Evolutionary conservation across 1,140 invertebrate species (phyloP).

Genomic region (Drosophila jambulina): DNA sequence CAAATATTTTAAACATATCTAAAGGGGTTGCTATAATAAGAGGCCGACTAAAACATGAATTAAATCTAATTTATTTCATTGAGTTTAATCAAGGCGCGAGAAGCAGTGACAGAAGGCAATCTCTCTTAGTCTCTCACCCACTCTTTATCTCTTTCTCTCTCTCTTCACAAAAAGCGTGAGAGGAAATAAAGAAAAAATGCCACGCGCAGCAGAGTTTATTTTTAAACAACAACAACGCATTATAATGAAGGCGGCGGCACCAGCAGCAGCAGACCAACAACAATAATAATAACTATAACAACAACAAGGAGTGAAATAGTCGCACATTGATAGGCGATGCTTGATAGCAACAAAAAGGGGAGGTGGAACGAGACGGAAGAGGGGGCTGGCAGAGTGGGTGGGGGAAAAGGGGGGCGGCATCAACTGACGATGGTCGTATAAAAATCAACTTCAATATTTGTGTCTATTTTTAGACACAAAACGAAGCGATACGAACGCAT

Average conservation of each 20-base stretch:
- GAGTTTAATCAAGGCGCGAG: constrained; percentile 64
- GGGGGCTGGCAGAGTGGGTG: not conserved
- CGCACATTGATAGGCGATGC: constrained; percentile 78
- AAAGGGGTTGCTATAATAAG: not conserved
- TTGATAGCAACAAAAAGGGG: constrained; percentile 68
- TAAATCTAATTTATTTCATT: constrained; percentile 74
- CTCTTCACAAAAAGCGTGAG: constrained; percentile 5
- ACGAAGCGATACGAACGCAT: constrained; percentile 69
- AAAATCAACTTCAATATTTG: constrained; percentile 84
- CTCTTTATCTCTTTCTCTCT: not conserved
- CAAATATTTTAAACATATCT: not conserved
- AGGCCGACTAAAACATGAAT: constrained; percentile 58
- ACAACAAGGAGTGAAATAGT: constrained; percentile 58
- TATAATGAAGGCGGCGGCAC: constrained; percentile 67
- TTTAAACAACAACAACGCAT: constrained; percentile 82
- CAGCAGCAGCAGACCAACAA: constrained; percentile 26
- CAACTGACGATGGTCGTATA: constrained; percentile 58
- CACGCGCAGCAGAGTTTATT: constrained; percentile 80
- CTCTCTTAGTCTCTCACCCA: not conserved
- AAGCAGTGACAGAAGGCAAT: constrained; percentile 13
- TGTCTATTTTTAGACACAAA: constrained; percentile 83
- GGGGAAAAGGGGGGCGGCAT: constrained; percentile 1
- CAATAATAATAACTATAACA: constrained; percentile 46
- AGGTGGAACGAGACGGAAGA: constrained; percentile 9
- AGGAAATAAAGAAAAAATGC: constrained; percentile 61